These are phyloP conservation scores for Drosophila niveifrons DNA, from an alignment of 2,888 invertebrate genomes.

Conservation along the genomic window DNA sequence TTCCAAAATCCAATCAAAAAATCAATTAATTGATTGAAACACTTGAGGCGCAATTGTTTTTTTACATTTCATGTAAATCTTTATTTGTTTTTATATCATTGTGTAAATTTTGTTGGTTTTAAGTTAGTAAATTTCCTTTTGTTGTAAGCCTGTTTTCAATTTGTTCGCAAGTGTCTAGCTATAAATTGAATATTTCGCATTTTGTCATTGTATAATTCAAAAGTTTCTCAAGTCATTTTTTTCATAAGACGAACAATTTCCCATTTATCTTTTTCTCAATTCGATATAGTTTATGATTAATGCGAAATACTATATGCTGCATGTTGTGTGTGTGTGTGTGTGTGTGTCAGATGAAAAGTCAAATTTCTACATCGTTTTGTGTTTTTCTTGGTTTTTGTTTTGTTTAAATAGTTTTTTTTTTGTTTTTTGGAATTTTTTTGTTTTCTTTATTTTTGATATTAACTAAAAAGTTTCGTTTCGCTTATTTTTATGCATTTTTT, in stretches of 20 bases:
- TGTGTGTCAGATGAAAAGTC: conserved; percentile 57
- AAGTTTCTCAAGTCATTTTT: conserved; percentile 67
- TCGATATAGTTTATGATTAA: conserved; percentile 43
- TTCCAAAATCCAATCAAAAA: not conserved
- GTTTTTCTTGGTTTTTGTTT: conserved; percentile 12
- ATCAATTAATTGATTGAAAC: not conserved
- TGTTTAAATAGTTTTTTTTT: conserved; percentile 8
- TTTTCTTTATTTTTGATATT: conserved; percentile 70
- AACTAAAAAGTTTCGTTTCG: conserved; percentile 68
- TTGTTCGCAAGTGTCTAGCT: conserved; percentile 69
- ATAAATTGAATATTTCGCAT: conserved; percentile 44
- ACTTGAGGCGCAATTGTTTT: not conserved
- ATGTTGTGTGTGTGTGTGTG: conserved; percentile 30
- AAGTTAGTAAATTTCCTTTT: conserved; percentile 52
- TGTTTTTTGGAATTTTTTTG: conserved; percentile 64
- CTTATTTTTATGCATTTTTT: conserved; percentile 58
- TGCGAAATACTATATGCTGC: conserved; percentile 31
- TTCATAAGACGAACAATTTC: conserved; percentile 69
- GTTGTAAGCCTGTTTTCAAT: conserved; percentile 59
- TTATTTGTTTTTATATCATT: conserved; percentile 64
- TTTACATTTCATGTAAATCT: conserved; percentile 76
- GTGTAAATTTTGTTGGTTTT: conserved; percentile 74
- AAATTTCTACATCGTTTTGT: conserved; percentile 42
- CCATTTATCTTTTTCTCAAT: conserved; percentile 30
- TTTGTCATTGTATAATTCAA: conserved; percentile 50